These are phyloP conservation scores for Petrolisthes manimaculis DNA, from an alignment of 2,888 invertebrate genomes.

Conservation along the genomic window DNA sequence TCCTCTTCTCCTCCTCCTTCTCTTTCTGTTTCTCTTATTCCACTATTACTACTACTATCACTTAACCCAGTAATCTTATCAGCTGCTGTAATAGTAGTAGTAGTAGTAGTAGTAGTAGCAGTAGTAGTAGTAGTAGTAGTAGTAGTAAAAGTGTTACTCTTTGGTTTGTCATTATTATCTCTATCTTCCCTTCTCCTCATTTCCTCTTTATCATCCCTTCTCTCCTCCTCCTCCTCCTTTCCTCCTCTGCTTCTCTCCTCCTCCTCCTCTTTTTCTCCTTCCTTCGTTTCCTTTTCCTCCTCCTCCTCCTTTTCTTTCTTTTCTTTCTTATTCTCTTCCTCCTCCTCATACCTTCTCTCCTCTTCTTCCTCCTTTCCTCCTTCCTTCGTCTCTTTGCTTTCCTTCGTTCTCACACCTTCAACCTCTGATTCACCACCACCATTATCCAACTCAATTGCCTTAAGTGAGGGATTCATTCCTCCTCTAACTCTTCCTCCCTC, in stretches of 20 bases:
- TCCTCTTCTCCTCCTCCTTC: neutral
- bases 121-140: conserved; percentile 22
- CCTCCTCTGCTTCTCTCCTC: neutral
- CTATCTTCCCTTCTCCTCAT: neutral
- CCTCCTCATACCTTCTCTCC: neutral
- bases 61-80: too few species aligned
- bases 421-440: neutral
- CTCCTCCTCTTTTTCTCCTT: neutral
- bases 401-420: neutral
- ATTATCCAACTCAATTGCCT: conserved; percentile 5
- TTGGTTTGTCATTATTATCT: neutral
- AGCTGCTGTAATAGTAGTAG: conserved; percentile 18
- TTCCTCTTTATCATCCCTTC: neutral
- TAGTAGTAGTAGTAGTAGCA: conserved; percentile 20
- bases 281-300: neutral
- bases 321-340: neutral
- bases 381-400: neutral
- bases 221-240: neutral
- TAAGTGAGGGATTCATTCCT: conserved; percentile 18
- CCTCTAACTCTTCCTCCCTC: neutral
- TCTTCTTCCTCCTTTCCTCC: neutral
- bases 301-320: neutral
- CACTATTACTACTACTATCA: too few species aligned
- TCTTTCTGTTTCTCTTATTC: neutral
- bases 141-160: neutral